phyloP scores from a whole-genome alignment of 1,140 invertebrate species.

The Drosophila santomea region DNA sequence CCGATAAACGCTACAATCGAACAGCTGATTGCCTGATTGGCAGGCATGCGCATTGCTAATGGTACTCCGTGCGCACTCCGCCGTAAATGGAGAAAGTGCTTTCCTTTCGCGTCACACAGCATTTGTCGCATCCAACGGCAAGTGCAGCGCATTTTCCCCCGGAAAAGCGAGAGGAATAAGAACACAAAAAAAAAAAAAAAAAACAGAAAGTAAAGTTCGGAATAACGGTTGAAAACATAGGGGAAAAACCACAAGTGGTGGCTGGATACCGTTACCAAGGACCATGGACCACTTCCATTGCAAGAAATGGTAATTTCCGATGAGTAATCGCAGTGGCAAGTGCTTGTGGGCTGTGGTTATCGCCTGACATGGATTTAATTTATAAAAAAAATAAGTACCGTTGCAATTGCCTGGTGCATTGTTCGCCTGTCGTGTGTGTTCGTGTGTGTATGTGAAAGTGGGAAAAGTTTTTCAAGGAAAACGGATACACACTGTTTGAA shows the following conservation, averaged over 20 bases:
- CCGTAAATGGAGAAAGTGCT: slow-evolving; percentile 46
- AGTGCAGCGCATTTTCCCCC: slow-evolving; percentile 29
- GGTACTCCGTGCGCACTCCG: slow-evolving; percentile 30
- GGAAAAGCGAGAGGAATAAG: slow-evolving; percentile 10
- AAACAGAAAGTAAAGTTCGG: not conserved
- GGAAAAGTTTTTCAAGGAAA: slow-evolving; percentile 78
- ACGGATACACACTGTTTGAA: slow-evolving; percentile 79
- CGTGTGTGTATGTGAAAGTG: slow-evolving; percentile 41
- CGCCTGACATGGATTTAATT: slow-evolving; percentile 48
- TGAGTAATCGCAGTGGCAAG: slow-evolving; percentile 7
- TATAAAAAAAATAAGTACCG: slow-evolving; percentile 22
- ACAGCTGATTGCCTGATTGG: slow-evolving; percentile 19
- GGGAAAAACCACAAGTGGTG: slow-evolving; percentile 36
- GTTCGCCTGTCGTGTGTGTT: slow-evolving; percentile 24
- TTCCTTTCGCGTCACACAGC: slow-evolving; percentile 41
- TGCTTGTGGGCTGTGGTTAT: not conserved
- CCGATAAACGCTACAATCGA: slow-evolving; percentile 23
- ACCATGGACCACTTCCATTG: slow-evolving; percentile 3
- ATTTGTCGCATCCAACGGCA: slow-evolving; percentile 48
- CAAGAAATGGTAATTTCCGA: slow-evolving; percentile 29
- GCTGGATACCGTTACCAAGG: slow-evolving; percentile 4
- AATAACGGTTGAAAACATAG: slow-evolving; percentile 6
- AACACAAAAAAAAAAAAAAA: too few relatives aligned
- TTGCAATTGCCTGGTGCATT: slow-evolving; percentile 62
- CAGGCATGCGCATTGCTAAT: slow-evolving; percentile 23